These are phyloP conservation scores for Drosophila mimica DNA, from an alignment of 2,888 invertebrate genomes.

Conservation along the genomic window DNA sequence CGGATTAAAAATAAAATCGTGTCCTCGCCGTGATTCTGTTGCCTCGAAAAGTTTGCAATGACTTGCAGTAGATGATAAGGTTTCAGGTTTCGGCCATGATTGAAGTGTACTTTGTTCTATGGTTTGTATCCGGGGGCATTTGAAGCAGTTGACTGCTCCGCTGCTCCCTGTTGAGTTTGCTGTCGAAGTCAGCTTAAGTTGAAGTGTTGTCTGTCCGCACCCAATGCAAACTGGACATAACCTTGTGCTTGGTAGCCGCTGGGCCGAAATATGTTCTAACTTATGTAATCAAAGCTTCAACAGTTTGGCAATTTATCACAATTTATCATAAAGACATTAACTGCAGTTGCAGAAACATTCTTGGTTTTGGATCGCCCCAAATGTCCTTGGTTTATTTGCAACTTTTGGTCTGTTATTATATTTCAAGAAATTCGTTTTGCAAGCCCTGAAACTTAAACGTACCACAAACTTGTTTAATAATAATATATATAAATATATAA, in stretches of 20 bases:
- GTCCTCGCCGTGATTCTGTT: constrained; percentile 8
- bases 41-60: constrained; percentile 48
- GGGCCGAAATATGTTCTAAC: neutral
- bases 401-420: neutral
- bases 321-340: neutral
- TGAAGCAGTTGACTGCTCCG: constrained; percentile 25
- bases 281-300: neutral
- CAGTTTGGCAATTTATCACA: neutral
- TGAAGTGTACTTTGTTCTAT: neutral
- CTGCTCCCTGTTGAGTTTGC: constrained; percentile 6
- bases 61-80: neutral
- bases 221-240: neutral
- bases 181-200: constrained; percentile 31
- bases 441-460: neutral
- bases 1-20: constrained; percentile 48
- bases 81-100: constrained; percentile 6
- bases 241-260: too few relatives aligned
- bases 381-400: neutral
- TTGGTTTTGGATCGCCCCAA: neutral
- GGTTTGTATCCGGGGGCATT: neutral
- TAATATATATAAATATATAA: too few relatives aligned
- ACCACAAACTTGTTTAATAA: neutral
- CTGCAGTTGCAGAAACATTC: neutral
- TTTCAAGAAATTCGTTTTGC: neutral
- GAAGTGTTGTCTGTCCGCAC: constrained; percentile 52